phyloP scores from a whole-genome alignment of 2,113 vertebrate genomes.

The Lanius collurio region DNA sequence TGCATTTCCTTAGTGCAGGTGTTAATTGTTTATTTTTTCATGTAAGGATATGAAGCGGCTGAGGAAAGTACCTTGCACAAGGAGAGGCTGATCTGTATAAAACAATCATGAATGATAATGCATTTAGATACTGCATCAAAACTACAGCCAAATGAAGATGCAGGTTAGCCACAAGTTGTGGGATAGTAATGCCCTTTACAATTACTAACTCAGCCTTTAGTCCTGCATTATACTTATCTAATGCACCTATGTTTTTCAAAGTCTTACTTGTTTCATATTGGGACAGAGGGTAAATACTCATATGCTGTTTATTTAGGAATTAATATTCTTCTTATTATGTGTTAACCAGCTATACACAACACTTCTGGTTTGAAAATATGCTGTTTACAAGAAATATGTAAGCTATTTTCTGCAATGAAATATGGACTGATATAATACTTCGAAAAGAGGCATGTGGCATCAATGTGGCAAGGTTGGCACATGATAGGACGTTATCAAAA shows the following conservation, averaged over 20 bases:
- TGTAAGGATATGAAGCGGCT: not conserved
- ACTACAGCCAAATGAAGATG: not conserved
- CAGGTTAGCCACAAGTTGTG: not conserved
- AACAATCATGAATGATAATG: not conserved
- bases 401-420: conserved; percentile 38
- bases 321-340: conserved; percentile 37
- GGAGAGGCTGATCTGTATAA: not conserved
- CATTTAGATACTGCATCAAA: accelerated
- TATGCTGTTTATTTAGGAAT: conserved; percentile 32
- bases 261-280: not conserved
- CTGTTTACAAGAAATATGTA: conserved; percentile 55
- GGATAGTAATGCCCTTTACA: not conserved
- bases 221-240: not conserved
- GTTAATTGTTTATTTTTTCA: not conserved
- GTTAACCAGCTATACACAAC: conserved; percentile 40
- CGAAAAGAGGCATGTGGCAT: conserved; percentile 42
- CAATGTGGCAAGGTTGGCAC: conserved; percentile 29
- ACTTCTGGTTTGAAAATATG: conserved; percentile 59
- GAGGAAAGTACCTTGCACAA: not conserved
- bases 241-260: not conserved
- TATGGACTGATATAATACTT: conserved; percentile 24
- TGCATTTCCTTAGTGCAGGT: not conserved
- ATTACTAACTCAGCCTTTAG: not conserved
- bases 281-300: not conserved
- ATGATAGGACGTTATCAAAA: not conserved